Evolutionary conservation across 2,113 vertebrate genomes (phyloP).

Genomic region (Passer montanus): DNA sequence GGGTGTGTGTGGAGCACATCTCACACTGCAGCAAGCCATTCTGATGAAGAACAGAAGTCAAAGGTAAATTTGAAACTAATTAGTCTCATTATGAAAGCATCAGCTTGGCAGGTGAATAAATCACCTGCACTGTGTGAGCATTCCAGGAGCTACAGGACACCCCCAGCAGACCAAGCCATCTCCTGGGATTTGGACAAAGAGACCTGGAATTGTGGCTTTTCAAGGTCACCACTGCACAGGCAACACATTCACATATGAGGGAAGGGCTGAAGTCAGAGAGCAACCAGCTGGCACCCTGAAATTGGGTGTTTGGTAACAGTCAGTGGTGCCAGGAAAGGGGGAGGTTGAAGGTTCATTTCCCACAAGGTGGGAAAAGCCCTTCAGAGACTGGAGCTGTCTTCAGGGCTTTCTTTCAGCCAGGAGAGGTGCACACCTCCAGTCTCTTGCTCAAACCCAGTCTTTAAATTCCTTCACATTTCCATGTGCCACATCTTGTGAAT

Average conservation of each 20-base stretch:
- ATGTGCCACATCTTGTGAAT: accelerated
- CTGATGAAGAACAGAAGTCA: not conserved
- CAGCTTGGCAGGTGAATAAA: not conserved
- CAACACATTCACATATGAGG: not conserved
- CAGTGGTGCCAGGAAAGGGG: not conserved
- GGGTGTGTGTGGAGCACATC: not conserved
- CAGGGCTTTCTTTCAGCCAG: not conserved
- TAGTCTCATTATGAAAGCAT: not conserved
- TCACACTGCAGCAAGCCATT: not conserved
- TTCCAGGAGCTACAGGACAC: not conserved
- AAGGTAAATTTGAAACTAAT: not conserved
- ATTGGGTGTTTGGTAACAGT: not conserved
- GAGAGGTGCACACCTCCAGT: not conserved
- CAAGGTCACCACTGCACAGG: not conserved
- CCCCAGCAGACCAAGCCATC: not conserved
- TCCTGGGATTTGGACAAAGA: accelerated
- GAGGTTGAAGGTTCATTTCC: not conserved
- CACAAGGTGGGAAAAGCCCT: not conserved
- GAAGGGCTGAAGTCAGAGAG: not conserved
- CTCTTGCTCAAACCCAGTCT: not conserved
- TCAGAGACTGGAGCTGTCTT: not conserved
- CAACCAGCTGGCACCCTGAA: not conserved
- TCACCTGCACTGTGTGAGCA: not conserved
- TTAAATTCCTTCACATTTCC: not conserved
- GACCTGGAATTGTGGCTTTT: accelerated